Conservation (phyloP, 2,113 vertebrate species). For the Octodon degus region DNA sequence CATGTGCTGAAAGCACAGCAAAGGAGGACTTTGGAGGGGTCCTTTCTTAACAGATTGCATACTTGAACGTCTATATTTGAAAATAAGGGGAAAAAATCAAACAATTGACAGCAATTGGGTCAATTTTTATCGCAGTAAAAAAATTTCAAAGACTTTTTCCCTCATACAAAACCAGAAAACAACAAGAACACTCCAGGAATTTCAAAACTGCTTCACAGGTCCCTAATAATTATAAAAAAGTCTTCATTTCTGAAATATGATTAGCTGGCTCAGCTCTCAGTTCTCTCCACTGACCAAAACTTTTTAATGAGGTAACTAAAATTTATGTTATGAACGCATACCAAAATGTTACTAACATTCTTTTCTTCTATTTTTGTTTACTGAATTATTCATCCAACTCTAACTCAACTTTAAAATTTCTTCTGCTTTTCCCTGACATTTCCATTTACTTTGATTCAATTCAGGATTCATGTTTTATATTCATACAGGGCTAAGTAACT, state of each 20-base stretch:
- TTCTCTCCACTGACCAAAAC: background rate
- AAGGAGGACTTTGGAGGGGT: background rate
- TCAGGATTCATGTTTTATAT: slow-evolving; percentile 3
- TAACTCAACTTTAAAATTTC: slow-evolving; percentile 29
- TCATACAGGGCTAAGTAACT: background rate
- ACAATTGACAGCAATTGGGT: slow-evolving; percentile 57
- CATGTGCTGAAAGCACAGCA: slow-evolving; percentile 3
- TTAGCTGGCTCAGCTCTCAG: background rate
- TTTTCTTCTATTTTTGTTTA: slow-evolving; percentile 50
- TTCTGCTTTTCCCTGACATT: slow-evolving; percentile 14
- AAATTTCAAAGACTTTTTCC: slow-evolving; percentile 64
- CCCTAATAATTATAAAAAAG: slow-evolving; percentile 58
- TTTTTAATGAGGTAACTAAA: slow-evolving; percentile 49
- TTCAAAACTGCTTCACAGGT: slow-evolving; percentile 35
- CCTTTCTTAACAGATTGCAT: background rate
- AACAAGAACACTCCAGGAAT: slow-evolving; percentile 33
- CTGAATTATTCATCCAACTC: background rate
- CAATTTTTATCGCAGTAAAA: slow-evolving; percentile 50
- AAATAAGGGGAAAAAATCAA: slow-evolving; percentile 46
- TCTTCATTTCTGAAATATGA: slow-evolving; percentile 52
- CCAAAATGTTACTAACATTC: background rate
- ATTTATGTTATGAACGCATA: background rate
- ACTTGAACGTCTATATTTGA: background rate
- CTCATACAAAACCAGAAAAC: slow-evolving; percentile 62
- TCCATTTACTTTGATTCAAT: slow-evolving; percentile 38